A percentile compares a stretch with the other conserved stretches of the same genome.
phyloP scores from a whole-genome alignment of 2,797 vertebrate species.

The Amazona ochrocephala region DNA sequence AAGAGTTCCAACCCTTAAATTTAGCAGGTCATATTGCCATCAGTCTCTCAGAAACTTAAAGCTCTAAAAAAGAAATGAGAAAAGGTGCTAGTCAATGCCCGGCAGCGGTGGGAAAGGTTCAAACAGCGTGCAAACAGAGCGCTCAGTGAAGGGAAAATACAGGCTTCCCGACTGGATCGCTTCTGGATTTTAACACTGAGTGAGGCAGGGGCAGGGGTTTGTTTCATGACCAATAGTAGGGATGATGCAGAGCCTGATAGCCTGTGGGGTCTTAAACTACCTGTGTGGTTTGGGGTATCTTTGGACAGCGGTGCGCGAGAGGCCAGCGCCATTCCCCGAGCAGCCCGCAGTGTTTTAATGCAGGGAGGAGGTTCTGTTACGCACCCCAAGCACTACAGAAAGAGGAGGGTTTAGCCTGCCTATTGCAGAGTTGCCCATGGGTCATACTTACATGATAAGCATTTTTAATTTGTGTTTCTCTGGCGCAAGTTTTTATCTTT shows the following conservation, averaged over 20 bases:
- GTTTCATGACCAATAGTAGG: background rate
- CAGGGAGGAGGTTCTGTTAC: background rate
- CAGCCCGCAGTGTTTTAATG: background rate
- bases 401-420: background rate
- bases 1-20: conserved; percentile 79
- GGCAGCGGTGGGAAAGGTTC: background rate
- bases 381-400: background rate
- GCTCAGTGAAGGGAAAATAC: background rate
- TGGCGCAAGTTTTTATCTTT: conserved; percentile 99
- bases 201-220: background rate
- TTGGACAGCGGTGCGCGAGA: background rate
- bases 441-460: conserved; percentile 77
- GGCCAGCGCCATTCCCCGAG: background rate
- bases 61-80: conserved; percentile 73
- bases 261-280: background rate
- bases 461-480: conserved; percentile 95
- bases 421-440: background rate
- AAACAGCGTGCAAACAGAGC: background rate
- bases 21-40: conserved; percentile 80
- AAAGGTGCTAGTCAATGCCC: conserved; percentile 55
- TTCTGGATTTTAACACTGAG: background rate
- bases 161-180: background rate
- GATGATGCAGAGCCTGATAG: accelerated
- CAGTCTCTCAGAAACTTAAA: conserved; percentile 81
- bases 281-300: background rate